Evolutionary conservation across 2,113 vertebrate genomes (phyloP).

Genomic region (Bos indicus): DNA sequence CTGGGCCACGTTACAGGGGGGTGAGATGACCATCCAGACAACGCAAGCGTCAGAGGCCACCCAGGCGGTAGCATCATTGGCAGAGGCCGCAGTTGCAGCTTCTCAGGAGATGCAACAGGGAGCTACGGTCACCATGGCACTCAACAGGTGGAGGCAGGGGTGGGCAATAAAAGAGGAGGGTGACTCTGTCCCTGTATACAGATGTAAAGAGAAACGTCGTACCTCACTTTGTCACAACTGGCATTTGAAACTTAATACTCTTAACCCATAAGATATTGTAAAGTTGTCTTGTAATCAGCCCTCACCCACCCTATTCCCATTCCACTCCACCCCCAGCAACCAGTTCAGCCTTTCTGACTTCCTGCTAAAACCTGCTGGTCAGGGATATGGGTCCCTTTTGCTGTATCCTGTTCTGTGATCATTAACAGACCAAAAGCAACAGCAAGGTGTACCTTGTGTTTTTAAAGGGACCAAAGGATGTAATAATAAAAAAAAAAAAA

Average conservation of each 20-base stretch:
- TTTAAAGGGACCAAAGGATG: not conserved
- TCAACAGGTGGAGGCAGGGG: slow-evolving; percentile 92
- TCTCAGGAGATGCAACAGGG: slow-evolving; percentile 96
- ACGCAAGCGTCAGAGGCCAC: slow-evolving; percentile 97
- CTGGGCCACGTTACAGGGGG: slow-evolving; percentile 95
- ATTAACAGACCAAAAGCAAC: not conserved
- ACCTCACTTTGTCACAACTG: not conserved
- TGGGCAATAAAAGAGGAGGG: slow-evolving; percentile 41
- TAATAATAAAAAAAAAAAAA: not conserved
- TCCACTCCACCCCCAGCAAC: not conserved
- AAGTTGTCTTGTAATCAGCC: not conserved
- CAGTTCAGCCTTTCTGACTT: not conserved
- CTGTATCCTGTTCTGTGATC: not conserved
- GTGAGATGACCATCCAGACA: slow-evolving; percentile 99
- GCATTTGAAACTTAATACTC: not conserved
- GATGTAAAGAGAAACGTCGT: not conserved
- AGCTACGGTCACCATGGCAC: slow-evolving; percentile 97
- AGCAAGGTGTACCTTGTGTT: not conserved
- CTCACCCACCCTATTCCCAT: not conserved
- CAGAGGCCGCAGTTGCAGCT: slow-evolving; percentile 95
- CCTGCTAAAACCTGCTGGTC: not conserved
- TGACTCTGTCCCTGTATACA: not conserved
- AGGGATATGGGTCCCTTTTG: not conserved
- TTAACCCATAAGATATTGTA: not conserved
- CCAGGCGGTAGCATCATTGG: slow-evolving; percentile 95